Conservation (phyloP, 2,888 invertebrate genomes). For the Ephialtes manifestator region DNA sequence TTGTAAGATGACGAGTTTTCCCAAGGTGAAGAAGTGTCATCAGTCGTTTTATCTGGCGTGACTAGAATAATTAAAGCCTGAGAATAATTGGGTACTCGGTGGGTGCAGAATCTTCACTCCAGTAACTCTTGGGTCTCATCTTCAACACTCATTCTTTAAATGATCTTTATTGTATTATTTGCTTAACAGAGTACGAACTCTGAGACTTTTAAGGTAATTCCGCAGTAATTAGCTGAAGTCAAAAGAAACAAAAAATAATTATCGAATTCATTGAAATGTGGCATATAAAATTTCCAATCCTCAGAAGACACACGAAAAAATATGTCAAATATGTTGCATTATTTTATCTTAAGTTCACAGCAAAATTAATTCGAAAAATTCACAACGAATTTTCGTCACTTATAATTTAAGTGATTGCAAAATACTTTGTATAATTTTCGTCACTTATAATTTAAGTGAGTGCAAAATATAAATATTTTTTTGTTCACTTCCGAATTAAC, state of each 20-base stretch:
- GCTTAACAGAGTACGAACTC: neutral
- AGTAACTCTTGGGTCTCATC: neutral
- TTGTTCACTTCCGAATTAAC: too few relatives aligned
- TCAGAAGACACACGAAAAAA: too few relatives aligned
- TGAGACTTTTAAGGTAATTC: neutral
- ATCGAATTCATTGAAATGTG: too few relatives aligned
- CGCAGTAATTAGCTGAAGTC: neutral
- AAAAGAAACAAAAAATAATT: neutral
- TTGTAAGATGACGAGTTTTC: constrained; percentile 47
- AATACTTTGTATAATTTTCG: too few relatives aligned
- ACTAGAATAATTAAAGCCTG: constrained; percentile 36
- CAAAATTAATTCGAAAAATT: too few relatives aligned
- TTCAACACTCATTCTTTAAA: neutral
- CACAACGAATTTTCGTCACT: too few relatives aligned
- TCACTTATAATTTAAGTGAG: too few relatives aligned
- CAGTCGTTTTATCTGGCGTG: constrained; percentile 44
- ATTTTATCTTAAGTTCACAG: too few relatives aligned
- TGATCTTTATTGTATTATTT: neutral
- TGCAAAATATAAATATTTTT: too few relatives aligned
- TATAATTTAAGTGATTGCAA: too few relatives aligned
- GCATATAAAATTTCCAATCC: too few relatives aligned
- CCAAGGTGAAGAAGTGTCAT: constrained; percentile 54
- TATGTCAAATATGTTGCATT: too few relatives aligned
- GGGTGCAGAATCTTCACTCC: neutral
- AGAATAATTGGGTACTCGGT: constrained; percentile 1